Evolutionary conservation across 2,797 vertebrate species (phyloP).

Genomic region (Pseudochaenichthys georgianus): DNA sequence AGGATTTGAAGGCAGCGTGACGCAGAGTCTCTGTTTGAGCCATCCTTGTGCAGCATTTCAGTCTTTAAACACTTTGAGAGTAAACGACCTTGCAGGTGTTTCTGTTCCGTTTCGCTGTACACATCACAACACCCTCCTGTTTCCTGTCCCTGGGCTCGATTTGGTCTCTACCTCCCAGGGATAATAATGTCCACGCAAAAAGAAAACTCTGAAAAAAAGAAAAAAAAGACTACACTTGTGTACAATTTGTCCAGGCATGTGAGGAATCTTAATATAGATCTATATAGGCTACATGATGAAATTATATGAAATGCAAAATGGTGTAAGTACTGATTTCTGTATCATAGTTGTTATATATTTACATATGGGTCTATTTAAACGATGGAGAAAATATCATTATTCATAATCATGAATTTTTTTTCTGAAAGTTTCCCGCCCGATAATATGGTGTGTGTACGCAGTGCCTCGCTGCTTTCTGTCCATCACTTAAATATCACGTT

Average conservation of each 20-base stretch:
- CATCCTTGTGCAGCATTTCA: constrained; percentile 2
- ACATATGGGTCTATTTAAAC: constrained; percentile 74
- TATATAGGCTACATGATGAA: constrained; percentile 78
- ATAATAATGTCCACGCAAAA: constrained; percentile 33
- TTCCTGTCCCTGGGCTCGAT: constrained; percentile 27
- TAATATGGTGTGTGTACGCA: constrained; percentile 65
- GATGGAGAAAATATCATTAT: constrained; percentile 58
- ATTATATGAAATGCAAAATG: constrained; percentile 80
- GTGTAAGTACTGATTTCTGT: constrained; percentile 83
- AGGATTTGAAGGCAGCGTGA: not conserved
- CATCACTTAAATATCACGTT: constrained; percentile 63
- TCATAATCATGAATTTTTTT: constrained; percentile 36
- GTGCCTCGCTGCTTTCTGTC: constrained; percentile 73
- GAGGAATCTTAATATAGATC: constrained; percentile 77
- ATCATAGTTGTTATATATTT: constrained; percentile 80
- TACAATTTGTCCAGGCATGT: constrained; percentile 79
- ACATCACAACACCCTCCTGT: constrained; percentile 9
- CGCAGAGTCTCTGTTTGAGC: constrained; percentile 20
- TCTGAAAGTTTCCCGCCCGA: constrained; percentile 34
- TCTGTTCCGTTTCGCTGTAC: not conserved
- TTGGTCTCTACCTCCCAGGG: constrained; percentile 16
- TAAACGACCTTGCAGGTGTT: not conserved
- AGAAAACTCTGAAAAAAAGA: constrained; percentile 31
- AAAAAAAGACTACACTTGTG: constrained; percentile 61
- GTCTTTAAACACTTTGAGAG: constrained; percentile 2